Base-by-base conservation (phyloP, 2,797 vertebrate species). In the Arnoldichthys spilopterus region DNA sequence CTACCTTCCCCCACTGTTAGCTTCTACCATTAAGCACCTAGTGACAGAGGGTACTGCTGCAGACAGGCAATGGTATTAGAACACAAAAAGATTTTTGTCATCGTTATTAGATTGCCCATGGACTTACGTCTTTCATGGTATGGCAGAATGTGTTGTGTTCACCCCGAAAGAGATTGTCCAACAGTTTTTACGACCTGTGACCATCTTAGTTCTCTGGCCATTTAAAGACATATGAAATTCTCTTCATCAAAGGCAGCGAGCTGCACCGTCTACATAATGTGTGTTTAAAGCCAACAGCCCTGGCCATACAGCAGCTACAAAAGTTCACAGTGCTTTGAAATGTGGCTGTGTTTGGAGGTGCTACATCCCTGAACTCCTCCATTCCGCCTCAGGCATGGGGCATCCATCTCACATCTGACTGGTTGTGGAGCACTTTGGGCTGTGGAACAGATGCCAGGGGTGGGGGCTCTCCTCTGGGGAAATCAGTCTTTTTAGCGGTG, bases 401-500 rank as follows among this genome's bases (percentile, higher is more conserved):
- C 80, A 80, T 84, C 71, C 81, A 70, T 85, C 86, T 88, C 82
- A 79, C 26, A 11, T 84, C 78, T 77, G 80, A 84, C 74, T 87
- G 80, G 83, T 53, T 54, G 77, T 84, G 82, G 82, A 86, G 72
- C 78, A 75, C 83, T 72, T 73, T 74, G 78, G 77, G 85, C 81
- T 85, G 82, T 82, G 85, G 78, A 83, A 83, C 91, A 91, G 90
- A 90, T 91, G 90, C 85, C 89, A 86, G 77, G 82, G 81, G 84
- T 80, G 30, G 86, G 72, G 83, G 86, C 79, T 83, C 86, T 89
- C 83, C 91, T 89, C 84, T 45, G 80, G 90, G 89, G 91, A 93
- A 92, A 93, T 92, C 88, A 89, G 85, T 78, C 85, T 91, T 90
- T 91, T 90, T 88, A 89, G 83, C 73, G 62, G 56, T 82, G 82